Conservation (phyloP, 2,113 vertebrate species). For the Nothobranchius furzeri region DNA sequence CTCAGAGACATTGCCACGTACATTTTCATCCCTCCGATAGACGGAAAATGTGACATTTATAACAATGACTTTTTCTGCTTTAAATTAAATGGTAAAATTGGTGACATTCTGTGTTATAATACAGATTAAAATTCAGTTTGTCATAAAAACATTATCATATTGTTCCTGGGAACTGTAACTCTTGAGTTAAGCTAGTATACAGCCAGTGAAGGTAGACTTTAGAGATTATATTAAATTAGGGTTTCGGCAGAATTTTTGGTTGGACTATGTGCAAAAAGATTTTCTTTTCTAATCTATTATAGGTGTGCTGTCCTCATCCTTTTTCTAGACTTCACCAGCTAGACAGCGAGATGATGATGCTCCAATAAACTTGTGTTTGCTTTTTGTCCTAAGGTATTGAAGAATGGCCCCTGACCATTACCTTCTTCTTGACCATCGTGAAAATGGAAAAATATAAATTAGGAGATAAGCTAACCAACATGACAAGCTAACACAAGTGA, state of each 20-base stretch:
- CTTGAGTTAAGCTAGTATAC: conserved; percentile 1
- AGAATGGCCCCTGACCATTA: too few relatives aligned
- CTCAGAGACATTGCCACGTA: conserved; percentile 1
- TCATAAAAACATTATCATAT: conserved; percentile 1
- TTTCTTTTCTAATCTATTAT: too few relatives aligned
- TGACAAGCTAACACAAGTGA: too few relatives aligned
- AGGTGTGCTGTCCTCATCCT: too few relatives aligned
- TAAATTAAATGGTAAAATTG: conserved; percentile 18
- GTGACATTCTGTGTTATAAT: conserved; percentile 20
- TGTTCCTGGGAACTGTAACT: background rate
- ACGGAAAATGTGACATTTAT: conserved; percentile 11
- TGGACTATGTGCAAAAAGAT: too few relatives aligned
- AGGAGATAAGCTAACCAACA: too few relatives aligned
- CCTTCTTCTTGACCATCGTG: too few relatives aligned
- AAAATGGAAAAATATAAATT: too few relatives aligned
- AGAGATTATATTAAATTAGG: conserved; percentile 30
- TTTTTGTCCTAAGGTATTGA: too few relatives aligned
- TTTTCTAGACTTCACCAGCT: too few relatives aligned
- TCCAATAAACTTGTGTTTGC: too few relatives aligned
- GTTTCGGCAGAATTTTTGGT: conserved; percentile 9
- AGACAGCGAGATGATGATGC: too few relatives aligned
- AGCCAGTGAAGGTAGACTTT: conserved; percentile 25
- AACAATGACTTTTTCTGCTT: conserved; percentile 11
- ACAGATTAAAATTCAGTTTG: conserved; percentile 1
- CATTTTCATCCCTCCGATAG: background rate